Evolutionary conservation across 2,113 vertebrate species (phyloP).

Genomic region (Clarias batrachus): DNA sequence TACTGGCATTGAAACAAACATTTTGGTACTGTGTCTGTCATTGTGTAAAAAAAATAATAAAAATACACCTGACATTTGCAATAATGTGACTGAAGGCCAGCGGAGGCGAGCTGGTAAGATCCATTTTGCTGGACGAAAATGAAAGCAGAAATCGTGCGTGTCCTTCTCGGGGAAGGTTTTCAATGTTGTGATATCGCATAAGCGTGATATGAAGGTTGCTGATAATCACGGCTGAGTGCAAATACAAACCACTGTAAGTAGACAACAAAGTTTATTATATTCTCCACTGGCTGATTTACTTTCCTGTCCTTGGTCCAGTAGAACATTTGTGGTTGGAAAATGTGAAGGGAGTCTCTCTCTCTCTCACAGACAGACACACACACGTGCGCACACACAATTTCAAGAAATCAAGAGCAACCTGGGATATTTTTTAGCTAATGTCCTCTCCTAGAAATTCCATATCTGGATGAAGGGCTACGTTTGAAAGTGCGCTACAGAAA

Average conservation of each 20-base stretch:
- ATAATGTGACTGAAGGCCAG: not conserved
- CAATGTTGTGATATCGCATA: not conserved
- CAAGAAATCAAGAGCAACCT: conserved; percentile 9
- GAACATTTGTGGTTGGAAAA: conserved; percentile 36
- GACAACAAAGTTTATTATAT: conserved; percentile 15
- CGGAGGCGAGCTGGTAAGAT: not conserved
- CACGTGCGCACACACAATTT: conserved; percentile 13
- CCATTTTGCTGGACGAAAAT: not conserved
- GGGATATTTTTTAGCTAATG: not conserved
- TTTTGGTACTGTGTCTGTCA: not conserved
- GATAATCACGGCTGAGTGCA: not conserved
- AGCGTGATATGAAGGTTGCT: not conserved
- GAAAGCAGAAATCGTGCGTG: not conserved
- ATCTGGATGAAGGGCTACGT: not conserved
- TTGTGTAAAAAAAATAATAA: not conserved
- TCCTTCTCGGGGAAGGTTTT: not conserved
- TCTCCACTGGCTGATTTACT: not conserved
- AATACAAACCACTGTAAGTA: not conserved
- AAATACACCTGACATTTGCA: not conserved
- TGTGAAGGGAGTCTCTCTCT: not conserved
- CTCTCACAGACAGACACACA: conserved; percentile 21
- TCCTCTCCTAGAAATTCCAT: conserved; percentile 10
- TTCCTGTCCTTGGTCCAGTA: conserved; percentile 18
- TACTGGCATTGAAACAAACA: too few species aligned
- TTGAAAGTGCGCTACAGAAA: not conserved